A percentile compares a stretch with the other conserved stretches of the same genome.
These are phyloP conservation scores for Resseliella maxima DNA, from an alignment of 2,888 invertebrate genomes.

Conservation along the genomic window DNA sequence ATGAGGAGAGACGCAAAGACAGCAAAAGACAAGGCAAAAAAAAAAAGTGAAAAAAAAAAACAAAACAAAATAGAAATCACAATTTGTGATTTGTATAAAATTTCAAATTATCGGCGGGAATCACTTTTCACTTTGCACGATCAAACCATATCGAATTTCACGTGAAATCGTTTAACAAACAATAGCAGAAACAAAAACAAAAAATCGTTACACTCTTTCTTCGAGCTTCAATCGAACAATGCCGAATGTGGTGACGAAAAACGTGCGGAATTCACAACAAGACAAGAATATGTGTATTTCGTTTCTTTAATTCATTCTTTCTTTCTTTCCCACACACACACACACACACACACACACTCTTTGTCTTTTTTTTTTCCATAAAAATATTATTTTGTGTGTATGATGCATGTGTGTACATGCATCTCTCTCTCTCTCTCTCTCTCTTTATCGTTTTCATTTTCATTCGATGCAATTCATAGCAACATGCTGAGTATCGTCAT, in stretches of 20 bases:
- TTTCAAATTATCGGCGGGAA: constrained; percentile 13
- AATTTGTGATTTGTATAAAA: not conserved
- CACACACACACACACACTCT: no score
- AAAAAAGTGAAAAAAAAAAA: not conserved
- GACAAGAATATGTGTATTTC: not conserved
- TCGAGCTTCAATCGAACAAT: not conserved
- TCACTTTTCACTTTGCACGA: constrained; percentile 7
- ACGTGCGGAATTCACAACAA: not conserved
- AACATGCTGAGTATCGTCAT: not conserved
- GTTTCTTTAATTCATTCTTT: no score
- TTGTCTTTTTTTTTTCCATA: no score
- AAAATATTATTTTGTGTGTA: no score
- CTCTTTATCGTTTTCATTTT: no score
- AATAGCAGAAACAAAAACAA: not conserved
- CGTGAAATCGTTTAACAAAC: constrained; percentile 37
- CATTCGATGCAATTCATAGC: not conserved
- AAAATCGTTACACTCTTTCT: not conserved
- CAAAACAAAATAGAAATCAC: not conserved
- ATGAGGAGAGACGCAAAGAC: not conserved
- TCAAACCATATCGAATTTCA: constrained; percentile 39
- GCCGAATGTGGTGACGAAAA: no score
- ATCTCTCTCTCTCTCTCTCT: no score
- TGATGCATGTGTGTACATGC: no score
- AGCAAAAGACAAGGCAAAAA: not conserved
- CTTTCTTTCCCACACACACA: no score